Percentiles rank a stretch among this genome's conserved stretches.
These are phyloP conservation scores for Centropristis striata DNA, from an alignment of 2,113 vertebrate genomes.

Conservation along the genomic window DNA sequence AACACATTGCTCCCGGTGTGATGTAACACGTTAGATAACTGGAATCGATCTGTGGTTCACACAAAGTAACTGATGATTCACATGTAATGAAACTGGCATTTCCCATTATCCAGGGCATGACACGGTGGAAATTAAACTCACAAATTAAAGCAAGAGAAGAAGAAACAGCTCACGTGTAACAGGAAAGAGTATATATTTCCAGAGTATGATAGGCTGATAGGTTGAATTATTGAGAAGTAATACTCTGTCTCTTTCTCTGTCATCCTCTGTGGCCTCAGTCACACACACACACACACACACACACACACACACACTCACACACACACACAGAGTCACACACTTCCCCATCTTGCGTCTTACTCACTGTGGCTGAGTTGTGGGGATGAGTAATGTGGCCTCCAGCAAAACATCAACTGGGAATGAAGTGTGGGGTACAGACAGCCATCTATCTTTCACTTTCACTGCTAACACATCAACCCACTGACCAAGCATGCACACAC, in stretches of 20 bases:
- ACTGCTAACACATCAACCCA: constrained; percentile 59
- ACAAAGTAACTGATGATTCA: constrained; percentile 56
- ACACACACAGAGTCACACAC: neutral
- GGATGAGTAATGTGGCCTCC: constrained; percentile 77
- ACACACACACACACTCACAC: constrained; percentile 1
- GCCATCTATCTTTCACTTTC: constrained; percentile 74
- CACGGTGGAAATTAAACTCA: constrained; percentile 48
- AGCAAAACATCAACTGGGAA: constrained; percentile 75
- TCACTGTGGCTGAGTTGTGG: constrained; percentile 50
- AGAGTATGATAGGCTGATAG: constrained; percentile 24
- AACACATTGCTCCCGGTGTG: constrained; percentile 14
- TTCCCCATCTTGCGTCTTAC: constrained; percentile 44
- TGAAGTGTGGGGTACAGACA: constrained; percentile 68
- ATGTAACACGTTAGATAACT: constrained; percentile 56
- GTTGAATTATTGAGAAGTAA: constrained; percentile 65
- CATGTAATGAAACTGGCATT: constrained; percentile 40
- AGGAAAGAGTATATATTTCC: constrained; percentile 30
- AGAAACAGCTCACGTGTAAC: constrained; percentile 16
- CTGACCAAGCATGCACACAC: constrained; percentile 48
- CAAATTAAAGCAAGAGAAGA: constrained; percentile 43
- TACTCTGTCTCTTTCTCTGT: constrained; percentile 51
- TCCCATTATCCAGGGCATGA: constrained; percentile 42
- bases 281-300: neutral
- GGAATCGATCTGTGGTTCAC: constrained; percentile 38
- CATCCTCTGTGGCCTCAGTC: constrained; percentile 38